Evolutionary conservation across 2,797 vertebrate genomes (phyloP), one percentile per base, ranked within the genome.

Genomic region (Linurgus olivaceus): DNA sequence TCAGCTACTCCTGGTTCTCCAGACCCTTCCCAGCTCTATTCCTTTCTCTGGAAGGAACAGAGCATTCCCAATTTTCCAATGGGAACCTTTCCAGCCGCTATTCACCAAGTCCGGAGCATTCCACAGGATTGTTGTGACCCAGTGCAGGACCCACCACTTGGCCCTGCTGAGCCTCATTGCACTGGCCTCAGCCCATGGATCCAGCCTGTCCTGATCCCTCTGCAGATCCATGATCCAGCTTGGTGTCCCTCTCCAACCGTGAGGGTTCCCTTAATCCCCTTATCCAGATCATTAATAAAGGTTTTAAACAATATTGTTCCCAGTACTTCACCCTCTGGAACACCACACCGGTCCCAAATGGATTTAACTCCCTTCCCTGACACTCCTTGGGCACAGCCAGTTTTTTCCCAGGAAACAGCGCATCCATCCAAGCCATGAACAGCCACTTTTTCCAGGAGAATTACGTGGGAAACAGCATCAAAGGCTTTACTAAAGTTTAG

Each of bases 291-390:
- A 29, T n/a, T 10, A 26, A 29, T 5, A 5, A 44, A 45, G 28
- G 11, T 29, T 8, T 25, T 33, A 16, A 5, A n/a, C 6, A n/a
- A 33, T 9, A 24, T 17, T 52, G 1, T 54, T 24, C 58, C 33
- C 33, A 28, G 23, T 2, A 19, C 11, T 33, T 13, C 51, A 37
- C n/a, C 23, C 10, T 28, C 52, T 59, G 54, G 52, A 75, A 7
- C 28, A 45, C 28, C 63, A 20, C 42, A 13, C 12, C 0, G 0
- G 1, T 18, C 62, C 28, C 45, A 52, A 6, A 18, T 9, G 62
- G 33, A 59, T 61, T 67, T 42, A 17, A n/a, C 19, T 38, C 28
- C n/a, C 14, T 51, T 33, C 33, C 16, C 28, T 42, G 5, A 1
- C 66, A 14, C 4, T 20, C 19, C 48, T 16, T 17, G 57, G 31